Base-by-base conservation (phyloP, 2,113 vertebrate species). In the Macaca mulatta region DNA sequence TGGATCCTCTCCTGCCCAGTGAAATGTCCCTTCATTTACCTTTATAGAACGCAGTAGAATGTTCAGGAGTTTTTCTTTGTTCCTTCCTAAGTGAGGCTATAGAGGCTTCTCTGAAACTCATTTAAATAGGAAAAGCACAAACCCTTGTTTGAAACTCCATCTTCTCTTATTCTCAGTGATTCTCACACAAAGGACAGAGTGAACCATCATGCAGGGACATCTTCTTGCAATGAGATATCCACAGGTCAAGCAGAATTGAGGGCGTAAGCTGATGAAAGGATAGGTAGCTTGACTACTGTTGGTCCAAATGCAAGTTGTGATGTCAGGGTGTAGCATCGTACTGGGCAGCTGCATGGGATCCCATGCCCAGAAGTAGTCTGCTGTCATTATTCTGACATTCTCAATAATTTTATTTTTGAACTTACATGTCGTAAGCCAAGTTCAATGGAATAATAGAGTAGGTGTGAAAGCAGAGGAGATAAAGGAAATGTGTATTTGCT, bases 11-110 rank as follows among this genome's bases (percentile, higher is more conserved):
- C 18, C 35, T 75, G 27, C 52, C 30, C n/a, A 64, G 16, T 35
- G 55, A 78, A 89, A 77, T 92, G n/a, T 92, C 67, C 38, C 32
- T 89, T 85, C 20, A 59, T 92, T 79, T 96, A 18, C 30, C 35
- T 30, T 43, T 90, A 6, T 7, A 90, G 70, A 32, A 90, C 48
- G 18, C 22, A 78, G 22, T n/a, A 94, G 50, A 95, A 72, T 82
- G 48, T 50, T 93, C 30, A 75, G 84, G n/a, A 61, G 40, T 72
- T 94, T 88, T 87, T 85, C 23, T 27, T 23, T 32, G 35, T 17
- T 25, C 18, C 40, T 96, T 70, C 20, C 32, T 77, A 84, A 93
- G 10, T 64, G 74, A 32, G 40, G 25, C 74, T 80, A 43, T 25
- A 91, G 22, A 80, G 50, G 50, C 22, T 45, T 88, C 78, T 90